phyloP scores from a whole-genome alignment of 2,888 invertebrate species.

The Pomacea canaliculata region DNA sequence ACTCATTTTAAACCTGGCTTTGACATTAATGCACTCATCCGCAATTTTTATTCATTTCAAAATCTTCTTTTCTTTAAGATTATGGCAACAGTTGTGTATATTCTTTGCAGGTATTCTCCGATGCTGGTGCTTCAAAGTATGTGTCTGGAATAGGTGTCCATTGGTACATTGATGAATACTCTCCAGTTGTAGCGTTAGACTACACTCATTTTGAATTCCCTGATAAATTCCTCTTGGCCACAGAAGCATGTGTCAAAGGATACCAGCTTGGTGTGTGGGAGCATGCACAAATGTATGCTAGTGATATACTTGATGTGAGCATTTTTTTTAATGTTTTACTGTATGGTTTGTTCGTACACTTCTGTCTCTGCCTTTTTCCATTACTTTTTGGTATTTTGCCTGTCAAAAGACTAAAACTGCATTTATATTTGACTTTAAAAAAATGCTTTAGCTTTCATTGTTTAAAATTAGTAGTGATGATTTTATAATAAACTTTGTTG shows the following conservation, averaged over 20 bases:
- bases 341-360: not conserved
- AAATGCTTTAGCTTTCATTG: too few relatives aligned
- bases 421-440: too few relatives aligned
- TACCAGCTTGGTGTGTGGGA: conserved; percentile 83
- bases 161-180: conserved; percentile 82
- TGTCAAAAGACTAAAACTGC: too few relatives aligned
- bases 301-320: conserved; percentile 77
- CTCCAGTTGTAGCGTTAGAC: conserved; percentile 75
- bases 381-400: too few relatives aligned
- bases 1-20: too few relatives aligned
- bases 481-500: too few relatives aligned
- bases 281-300: conserved; percentile 78
- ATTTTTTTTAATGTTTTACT: not conserved
- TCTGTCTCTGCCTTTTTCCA: too few relatives aligned
- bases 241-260: conserved; percentile 76
- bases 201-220: conserved; percentile 76
- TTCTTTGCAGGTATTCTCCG: conserved; percentile 57
- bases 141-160: conserved; percentile 84
- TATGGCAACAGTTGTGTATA: too few relatives aligned
- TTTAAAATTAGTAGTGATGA: too few relatives aligned
- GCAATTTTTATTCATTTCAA: too few relatives aligned
- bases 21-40: too few relatives aligned
- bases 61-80: too few relatives aligned
- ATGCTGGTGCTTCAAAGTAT: conserved; percentile 64
- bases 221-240: conserved; percentile 81